Evolutionary conservation across 2,888 invertebrate species (phyloP).

Genomic region (Azorinus chamasolen): DNA sequence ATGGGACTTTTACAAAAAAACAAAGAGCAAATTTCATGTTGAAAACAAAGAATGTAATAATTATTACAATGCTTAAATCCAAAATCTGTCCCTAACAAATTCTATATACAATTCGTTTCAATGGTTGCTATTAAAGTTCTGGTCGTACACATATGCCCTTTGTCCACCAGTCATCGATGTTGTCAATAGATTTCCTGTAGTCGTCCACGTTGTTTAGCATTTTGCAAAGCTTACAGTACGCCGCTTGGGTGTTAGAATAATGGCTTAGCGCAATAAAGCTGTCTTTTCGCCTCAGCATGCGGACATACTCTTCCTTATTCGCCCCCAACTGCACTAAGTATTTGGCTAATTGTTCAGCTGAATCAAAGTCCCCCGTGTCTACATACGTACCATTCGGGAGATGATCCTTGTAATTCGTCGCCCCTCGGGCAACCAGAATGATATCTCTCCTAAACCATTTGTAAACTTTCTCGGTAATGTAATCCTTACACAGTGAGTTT

Average conservation of each 20-base stretch:
- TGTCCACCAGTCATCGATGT: constrained; percentile 5
- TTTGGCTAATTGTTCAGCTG: constrained; percentile 25
- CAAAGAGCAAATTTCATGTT: too few species aligned
- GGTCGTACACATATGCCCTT: too few species aligned
- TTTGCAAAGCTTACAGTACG: constrained; percentile 47
- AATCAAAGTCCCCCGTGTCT: constrained; percentile 48
- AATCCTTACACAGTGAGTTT: constrained; percentile 62
- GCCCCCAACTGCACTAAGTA: constrained; percentile 33
- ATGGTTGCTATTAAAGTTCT: too few species aligned
- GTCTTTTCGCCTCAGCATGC: constrained; percentile 20
- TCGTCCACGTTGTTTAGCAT: constrained; percentile 35
- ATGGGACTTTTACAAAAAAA: too few species aligned
- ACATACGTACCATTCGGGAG: constrained; percentile 55
- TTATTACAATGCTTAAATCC: too few species aligned
- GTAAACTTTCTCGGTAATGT: constrained; percentile 63
- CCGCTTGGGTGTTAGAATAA: constrained; percentile 7
- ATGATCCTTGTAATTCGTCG: constrained; percentile 34
- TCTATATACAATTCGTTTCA: too few species aligned
- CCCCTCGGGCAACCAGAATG: constrained; percentile 52
- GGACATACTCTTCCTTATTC: constrained; percentile 34
- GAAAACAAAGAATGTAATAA: too few species aligned
- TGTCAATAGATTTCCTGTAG: constrained; percentile 19
- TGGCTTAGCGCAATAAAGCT: not conserved
- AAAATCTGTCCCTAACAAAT: too few species aligned
- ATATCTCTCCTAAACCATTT: constrained; percentile 53